phyloP scores from a whole-genome alignment of 2,113 vertebrate genomes.

The Pterocles orientalis region DNA sequence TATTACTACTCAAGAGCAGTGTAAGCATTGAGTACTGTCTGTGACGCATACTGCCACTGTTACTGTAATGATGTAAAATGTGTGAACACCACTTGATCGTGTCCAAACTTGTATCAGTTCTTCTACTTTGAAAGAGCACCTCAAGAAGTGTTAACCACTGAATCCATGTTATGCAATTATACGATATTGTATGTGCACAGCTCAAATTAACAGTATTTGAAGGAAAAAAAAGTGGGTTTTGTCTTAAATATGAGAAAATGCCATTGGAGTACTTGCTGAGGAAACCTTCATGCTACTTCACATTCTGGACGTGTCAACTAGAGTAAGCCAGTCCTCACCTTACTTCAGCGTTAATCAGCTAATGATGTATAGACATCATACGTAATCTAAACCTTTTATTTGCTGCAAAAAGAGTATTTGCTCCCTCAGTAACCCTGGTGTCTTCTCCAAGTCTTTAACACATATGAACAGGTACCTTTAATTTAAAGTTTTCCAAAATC shows the following conservation, averaged over 20 bases:
- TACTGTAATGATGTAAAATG: background rate
- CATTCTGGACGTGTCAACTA: background rate
- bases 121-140: background rate
- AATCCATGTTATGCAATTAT: background rate
- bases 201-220: background rate
- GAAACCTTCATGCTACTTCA: background rate
- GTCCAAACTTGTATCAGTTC: background rate
- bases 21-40: background rate
- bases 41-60: background rate
- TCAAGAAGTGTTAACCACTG: background rate
- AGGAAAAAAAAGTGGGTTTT: background rate
- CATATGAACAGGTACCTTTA: slow-evolving; percentile 84
- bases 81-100: background rate
- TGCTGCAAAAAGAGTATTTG: background rate
- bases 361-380: background rate
- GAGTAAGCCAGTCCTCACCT: background rate
- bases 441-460: background rate
- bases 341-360: background rate
- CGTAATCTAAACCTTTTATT: background rate
- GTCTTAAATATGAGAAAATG: background rate
- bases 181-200: background rate
- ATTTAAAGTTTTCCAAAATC: slow-evolving; percentile 97
- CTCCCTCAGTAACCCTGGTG: background rate
- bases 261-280: background rate
- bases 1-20: background rate